phyloP scores from a whole-genome alignment of 2,797 vertebrate genomes.

The Lagorchestes hirsutus region DNA sequence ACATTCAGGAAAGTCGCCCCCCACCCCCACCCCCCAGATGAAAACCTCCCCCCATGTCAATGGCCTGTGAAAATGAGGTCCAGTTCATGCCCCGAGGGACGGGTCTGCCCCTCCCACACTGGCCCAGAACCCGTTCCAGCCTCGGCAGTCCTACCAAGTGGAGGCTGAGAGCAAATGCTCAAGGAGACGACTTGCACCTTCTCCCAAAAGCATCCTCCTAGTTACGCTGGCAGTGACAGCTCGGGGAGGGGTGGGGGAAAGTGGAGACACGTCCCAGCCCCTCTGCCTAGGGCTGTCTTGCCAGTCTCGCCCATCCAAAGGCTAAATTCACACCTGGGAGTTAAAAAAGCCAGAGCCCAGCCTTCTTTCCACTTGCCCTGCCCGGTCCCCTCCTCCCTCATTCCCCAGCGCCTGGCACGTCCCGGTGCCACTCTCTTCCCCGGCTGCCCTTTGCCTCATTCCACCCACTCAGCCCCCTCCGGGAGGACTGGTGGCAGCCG shows the following conservation, averaged over 20 bases:
- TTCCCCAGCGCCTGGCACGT: neutral
- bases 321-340: conserved; percentile 2
- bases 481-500: neutral
- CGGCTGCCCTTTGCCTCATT: neutral
- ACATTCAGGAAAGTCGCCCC: neutral
- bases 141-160: neutral
- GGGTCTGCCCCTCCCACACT: neutral
- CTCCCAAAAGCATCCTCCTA: neutral
- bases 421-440: neutral
- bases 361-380: neutral
- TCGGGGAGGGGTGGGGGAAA: neutral
- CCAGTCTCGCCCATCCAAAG: neutral
- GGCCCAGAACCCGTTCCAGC: neutral
- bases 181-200: neutral
- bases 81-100: neutral
- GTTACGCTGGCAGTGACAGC: neutral
- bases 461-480: neutral
- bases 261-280: neutral
- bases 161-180: neutral
- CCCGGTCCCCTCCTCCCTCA: conserved; percentile 13
- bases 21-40: neutral
- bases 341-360: neutral
- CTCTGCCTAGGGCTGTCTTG: neutral
- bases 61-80: neutral
- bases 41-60: neutral